Conservation (phyloP, 2,797 vertebrate species). For the Sebastes diaconus region DNA sequence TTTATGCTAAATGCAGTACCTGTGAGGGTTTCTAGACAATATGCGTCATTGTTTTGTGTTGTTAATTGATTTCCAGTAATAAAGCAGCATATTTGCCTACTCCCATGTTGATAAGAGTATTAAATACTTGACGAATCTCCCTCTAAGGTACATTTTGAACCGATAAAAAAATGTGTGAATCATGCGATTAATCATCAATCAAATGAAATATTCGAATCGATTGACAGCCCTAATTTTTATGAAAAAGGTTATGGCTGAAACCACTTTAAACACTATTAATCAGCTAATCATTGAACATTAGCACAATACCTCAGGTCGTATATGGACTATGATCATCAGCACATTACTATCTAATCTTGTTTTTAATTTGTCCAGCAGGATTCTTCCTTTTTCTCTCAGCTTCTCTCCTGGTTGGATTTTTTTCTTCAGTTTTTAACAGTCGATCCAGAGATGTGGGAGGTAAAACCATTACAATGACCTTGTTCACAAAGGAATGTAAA, state of each 20-base stretch:
- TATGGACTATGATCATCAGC: background rate
- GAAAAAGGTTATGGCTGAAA: background rate
- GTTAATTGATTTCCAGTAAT: too few species aligned
- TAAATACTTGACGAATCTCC: too few species aligned
- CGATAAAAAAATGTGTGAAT: too few species aligned
- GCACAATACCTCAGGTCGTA: background rate
- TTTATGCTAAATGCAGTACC: too few species aligned
- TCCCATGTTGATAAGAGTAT: too few species aligned
- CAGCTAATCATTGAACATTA: background rate
- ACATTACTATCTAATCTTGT: slow-evolving; percentile 5
- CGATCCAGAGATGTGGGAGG: slow-evolving; percentile 12
- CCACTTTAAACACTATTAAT: background rate
- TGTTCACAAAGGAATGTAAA: slow-evolving; percentile 55
- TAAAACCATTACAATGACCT: slow-evolving; percentile 15
- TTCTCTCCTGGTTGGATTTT: background rate
- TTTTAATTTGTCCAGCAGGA: background rate
- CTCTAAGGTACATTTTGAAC: too few species aligned
- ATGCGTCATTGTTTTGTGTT: too few species aligned
- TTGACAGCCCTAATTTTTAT: too few species aligned
- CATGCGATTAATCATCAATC: too few species aligned
- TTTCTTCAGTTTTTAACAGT: slow-evolving; percentile 1
- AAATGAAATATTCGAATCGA: too few species aligned
- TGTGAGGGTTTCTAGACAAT: too few species aligned
- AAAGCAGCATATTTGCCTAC: too few species aligned
- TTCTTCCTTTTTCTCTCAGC: background rate